These are phyloP conservation scores for Drosophila flavopinicola DNA, from an alignment of 2,888 invertebrate genomes.

Conservation along the genomic window DNA sequence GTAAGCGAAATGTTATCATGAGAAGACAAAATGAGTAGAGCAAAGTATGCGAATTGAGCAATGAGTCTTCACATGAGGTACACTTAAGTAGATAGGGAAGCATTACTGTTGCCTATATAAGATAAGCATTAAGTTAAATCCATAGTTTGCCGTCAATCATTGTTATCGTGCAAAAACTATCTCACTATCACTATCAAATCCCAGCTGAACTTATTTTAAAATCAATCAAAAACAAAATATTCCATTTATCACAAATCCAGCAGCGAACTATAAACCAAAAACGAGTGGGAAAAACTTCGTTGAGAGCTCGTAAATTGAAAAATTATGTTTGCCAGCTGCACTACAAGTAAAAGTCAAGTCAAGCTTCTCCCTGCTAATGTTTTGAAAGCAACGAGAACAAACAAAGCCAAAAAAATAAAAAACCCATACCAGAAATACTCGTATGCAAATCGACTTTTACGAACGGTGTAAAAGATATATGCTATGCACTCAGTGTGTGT, in stretches of 20 bases:
- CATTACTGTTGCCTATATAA: not conserved
- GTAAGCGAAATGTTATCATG: slow-evolving; percentile 23
- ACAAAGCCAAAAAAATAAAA: slow-evolving; percentile 37
- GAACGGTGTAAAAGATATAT: slow-evolving; percentile 45
- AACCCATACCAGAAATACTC: slow-evolving; percentile 43
- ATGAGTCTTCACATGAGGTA: slow-evolving; percentile 11
- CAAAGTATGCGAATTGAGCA: slow-evolving; percentile 12
- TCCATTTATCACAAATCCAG: slow-evolving; percentile 31
- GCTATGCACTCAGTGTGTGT: not conserved
- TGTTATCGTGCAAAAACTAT: not conserved
- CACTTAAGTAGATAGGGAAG: slow-evolving; percentile 12
- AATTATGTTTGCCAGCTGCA: slow-evolving; percentile 42
- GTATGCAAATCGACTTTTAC: slow-evolving; percentile 64
- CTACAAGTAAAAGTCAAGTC: slow-evolving; percentile 40
- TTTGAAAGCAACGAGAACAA: slow-evolving; percentile 52
- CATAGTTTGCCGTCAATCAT: slow-evolving; percentile 1
- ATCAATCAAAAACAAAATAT: slow-evolving; percentile 42
- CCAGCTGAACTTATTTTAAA: slow-evolving; percentile 20
- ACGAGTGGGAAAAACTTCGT: not conserved
- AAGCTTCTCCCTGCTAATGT: slow-evolving; percentile 55
- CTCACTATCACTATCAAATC: not conserved
- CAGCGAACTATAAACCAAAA: slow-evolving; percentile 13
- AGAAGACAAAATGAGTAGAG: slow-evolving; percentile 27
- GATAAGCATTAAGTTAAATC: not conserved
- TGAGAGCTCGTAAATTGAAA: slow-evolving; percentile 30